Percentiles rank a stretch among this genome's conserved stretches.
phyloP scores from a whole-genome alignment of 2,113 vertebrate species.

The Leiothrix lutea region DNA sequence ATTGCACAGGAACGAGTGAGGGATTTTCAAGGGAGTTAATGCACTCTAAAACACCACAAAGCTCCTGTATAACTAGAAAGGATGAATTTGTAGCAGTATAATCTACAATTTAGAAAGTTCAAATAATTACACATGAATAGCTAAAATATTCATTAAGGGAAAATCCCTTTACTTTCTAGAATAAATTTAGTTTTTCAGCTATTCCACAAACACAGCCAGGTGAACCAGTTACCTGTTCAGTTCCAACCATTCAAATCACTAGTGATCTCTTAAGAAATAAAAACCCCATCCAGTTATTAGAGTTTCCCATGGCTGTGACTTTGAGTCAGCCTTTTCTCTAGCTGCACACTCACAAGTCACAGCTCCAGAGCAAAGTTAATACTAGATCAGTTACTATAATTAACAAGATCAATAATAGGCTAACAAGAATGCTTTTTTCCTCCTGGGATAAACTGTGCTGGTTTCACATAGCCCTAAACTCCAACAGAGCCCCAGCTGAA shows the following conservation, averaged over 20 bases:
- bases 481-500: background rate
- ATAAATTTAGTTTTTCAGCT: background rate
- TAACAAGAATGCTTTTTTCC: background rate
- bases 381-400: constrained; percentile 13
- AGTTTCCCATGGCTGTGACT: background rate
- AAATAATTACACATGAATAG: background rate
- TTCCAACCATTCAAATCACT: background rate
- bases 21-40: background rate
- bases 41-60: background rate
- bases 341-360: background rate
- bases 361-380: background rate
- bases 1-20: background rate
- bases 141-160: constrained; percentile 8
- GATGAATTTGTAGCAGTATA: background rate
- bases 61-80: background rate
- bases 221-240: background rate
- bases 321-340: background rate
- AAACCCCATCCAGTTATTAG: background rate
- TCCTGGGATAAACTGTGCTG: background rate
- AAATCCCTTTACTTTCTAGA: background rate
- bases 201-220: background rate
- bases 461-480: background rate
- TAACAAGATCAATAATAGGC: background rate
- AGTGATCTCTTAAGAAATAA: background rate
- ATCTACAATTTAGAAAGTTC: constrained; percentile 13